phyloP scores from a whole-genome alignment of 2,797 vertebrate species.

The Pangasius larnaudii region DNA sequence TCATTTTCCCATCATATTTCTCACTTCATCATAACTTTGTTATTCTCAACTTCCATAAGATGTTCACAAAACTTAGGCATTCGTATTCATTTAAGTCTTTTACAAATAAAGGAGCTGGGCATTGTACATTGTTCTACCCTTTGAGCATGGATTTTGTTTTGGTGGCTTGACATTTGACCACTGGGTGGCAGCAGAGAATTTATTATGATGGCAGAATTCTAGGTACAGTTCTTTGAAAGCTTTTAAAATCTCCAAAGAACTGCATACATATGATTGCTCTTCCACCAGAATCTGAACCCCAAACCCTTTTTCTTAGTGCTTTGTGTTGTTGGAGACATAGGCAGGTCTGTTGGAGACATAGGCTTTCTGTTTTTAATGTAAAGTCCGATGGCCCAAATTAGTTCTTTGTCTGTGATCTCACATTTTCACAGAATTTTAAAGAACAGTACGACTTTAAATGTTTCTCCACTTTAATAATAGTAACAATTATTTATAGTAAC shows the following conservation, averaged over 20 bases:
- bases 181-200: conserved; percentile 67
- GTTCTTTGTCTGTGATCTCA: background rate
- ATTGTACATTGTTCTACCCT: too few relatives aligned
- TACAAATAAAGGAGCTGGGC: background rate
- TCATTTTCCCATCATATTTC: background rate
- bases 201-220: conserved; percentile 13
- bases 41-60: background rate
- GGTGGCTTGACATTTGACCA: conserved; percentile 53
- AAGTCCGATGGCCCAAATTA: background rate
- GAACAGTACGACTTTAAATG: background rate
- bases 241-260: background rate
- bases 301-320: background rate
- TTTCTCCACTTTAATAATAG: background rate
- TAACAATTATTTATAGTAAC: too few relatives aligned
- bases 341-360: background rate
- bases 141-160: background rate
- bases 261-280: background rate
- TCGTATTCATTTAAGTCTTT: background rate
- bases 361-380: background rate
- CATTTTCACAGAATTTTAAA: background rate
- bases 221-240: background rate
- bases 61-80: background rate
- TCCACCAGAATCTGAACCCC: background rate
- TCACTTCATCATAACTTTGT: background rate
- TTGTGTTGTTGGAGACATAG: background rate